Conservation (phyloP, 2,888 invertebrate genomes). For the Scaptomyza parva region DNA sequence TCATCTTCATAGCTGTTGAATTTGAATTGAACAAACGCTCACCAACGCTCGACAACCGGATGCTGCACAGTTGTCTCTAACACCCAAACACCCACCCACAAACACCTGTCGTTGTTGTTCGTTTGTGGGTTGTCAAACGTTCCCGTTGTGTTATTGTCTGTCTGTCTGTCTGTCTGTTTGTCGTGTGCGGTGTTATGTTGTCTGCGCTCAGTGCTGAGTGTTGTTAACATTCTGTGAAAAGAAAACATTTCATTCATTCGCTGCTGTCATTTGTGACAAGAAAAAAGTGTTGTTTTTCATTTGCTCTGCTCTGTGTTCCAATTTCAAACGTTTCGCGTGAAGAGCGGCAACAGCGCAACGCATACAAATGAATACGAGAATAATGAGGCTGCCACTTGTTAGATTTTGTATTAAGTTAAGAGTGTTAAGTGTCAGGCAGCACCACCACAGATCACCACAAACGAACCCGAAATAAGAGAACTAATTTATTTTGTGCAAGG, state of each 20-base stretch:
- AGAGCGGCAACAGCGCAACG: neutral
- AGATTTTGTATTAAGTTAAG: no score
- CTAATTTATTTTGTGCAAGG: no score
- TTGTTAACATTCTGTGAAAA: constrained; percentile 38
- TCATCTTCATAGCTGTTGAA: neutral
- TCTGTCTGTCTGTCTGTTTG: no score
- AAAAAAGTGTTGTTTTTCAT: constrained; percentile 9
- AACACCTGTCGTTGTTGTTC: constrained; percentile 23
- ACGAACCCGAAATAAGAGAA: no score
- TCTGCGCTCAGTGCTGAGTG: constrained; percentile 22
- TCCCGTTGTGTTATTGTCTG: constrained; percentile 10
- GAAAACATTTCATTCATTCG: constrained; percentile 35
- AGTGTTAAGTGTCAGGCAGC: no score
- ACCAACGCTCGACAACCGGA: constrained; percentile 35
- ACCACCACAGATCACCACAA: no score
- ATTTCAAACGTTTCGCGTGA: constrained; percentile 2
- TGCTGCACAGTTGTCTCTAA: constrained; percentile 54
- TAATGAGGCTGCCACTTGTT: no score
- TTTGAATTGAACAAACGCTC: constrained; percentile 19
- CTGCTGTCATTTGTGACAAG: constrained; percentile 25
- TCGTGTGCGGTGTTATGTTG: constrained; percentile 18
- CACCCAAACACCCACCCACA: neutral
- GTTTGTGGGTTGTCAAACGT: constrained; percentile 23
- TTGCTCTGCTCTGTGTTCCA: neutral
- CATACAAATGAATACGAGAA: neutral